Conservation (phyloP, 2,113 vertebrate species). For the Cinclus mexicanus region DNA sequence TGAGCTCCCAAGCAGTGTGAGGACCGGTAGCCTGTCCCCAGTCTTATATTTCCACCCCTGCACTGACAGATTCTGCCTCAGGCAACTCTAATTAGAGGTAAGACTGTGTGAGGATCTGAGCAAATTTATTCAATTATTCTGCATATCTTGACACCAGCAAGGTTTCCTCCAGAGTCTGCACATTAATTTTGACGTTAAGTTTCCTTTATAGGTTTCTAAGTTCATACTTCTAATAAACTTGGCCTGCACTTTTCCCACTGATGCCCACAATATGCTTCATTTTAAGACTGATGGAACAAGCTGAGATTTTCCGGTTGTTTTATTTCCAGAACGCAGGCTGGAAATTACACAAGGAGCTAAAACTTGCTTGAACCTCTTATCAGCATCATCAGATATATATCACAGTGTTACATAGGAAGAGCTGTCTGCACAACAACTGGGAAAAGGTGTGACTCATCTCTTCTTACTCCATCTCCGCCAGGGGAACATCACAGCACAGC, state of each 20-base stretch:
- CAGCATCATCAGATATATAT: slow-evolving; percentile 32
- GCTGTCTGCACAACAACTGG: background rate
- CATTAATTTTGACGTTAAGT: slow-evolving; percentile 1
- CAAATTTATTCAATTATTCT: background rate
- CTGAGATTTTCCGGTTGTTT: background rate
- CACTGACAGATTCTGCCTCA: background rate
- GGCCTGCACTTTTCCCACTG: background rate
- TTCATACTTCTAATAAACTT: background rate
- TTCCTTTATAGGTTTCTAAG: background rate
- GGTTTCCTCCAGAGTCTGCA: background rate
- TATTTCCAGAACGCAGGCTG: background rate
- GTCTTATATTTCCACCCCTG: background rate
- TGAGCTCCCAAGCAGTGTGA: background rate
- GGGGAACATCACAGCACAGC: slow-evolving; percentile 42
- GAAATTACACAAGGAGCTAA: background rate
- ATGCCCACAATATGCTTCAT: background rate
- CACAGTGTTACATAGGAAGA: background rate
- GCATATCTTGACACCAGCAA: background rate
- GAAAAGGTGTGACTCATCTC: slow-evolving; percentile 12
- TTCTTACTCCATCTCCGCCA: background rate
- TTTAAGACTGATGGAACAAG: background rate
- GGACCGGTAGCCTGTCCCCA: background rate
- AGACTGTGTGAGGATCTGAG: background rate
- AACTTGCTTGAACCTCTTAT: background rate
- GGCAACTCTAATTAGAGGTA: background rate